Evolutionary conservation across 2,113 vertebrate genomes (phyloP).

Genomic region (Limanda limanda): DNA sequence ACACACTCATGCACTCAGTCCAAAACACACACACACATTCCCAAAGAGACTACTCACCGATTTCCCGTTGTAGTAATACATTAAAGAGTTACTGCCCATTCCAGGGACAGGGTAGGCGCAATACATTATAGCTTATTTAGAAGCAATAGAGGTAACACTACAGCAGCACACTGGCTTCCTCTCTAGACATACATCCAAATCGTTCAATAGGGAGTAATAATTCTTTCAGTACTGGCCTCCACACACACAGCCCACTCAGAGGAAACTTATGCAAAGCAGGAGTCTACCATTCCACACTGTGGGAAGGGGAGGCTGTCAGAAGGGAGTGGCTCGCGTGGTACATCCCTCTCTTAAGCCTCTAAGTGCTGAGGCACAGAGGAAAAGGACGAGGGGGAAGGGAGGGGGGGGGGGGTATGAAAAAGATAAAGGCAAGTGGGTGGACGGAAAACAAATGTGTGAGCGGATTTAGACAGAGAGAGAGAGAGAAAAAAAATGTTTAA

Average conservation of each 20-base stretch:
- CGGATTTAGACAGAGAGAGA: conserved; percentile 70
- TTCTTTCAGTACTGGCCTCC: conserved; percentile 87
- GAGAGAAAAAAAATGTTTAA: conserved; percentile 49
- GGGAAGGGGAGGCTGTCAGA: conserved; percentile 75
- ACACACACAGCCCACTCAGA: conserved; percentile 91
- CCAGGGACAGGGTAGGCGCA: conserved; percentile 97
- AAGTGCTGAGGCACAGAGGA: conserved; percentile 83
- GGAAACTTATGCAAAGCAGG: conserved; percentile 98
- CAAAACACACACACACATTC: conserved; percentile 73
- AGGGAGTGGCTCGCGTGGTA: conserved; percentile 78
- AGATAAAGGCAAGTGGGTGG: conserved; percentile 77
- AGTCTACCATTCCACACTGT: conserved; percentile 86
- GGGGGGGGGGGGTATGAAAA: conserved; percentile 59
- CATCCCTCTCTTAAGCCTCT: conserved; percentile 78
- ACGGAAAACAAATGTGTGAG: conserved; percentile 80
- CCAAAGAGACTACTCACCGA: conserved; percentile 88
- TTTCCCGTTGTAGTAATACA: conserved; percentile 99
- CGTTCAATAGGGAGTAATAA: conserved; percentile 87
- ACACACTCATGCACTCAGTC: conserved; percentile 21
- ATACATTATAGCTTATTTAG: conserved; percentile 87
- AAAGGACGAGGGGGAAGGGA: conserved; percentile 65
- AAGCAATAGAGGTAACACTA: conserved; percentile 58
- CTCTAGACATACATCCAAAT: conserved; percentile 88
- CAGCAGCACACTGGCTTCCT: conserved; percentile 78
- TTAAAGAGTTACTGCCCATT: conserved; percentile 95